Evolutionary conservation across 2,113 vertebrate genomes (phyloP).

Genomic region (Oriolus oriolus): DNA sequence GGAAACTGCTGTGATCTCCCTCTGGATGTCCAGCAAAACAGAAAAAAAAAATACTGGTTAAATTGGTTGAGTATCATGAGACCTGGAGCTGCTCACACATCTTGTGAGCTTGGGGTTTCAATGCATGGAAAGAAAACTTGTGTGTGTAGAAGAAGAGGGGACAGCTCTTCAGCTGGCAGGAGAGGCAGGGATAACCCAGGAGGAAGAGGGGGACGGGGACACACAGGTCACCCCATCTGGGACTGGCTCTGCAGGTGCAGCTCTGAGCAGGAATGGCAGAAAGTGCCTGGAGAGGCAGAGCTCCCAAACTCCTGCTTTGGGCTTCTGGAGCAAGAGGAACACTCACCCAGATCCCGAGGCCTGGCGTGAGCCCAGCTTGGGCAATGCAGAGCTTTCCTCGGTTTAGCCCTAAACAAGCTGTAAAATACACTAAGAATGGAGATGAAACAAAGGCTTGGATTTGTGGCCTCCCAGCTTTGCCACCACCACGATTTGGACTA

Average conservation of each 20-base stretch:
- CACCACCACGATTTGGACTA: background rate
- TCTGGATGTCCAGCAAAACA: background rate
- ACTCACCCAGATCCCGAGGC: background rate
- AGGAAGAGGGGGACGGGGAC: background rate
- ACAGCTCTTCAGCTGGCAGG: background rate
- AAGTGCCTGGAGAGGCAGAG: background rate
- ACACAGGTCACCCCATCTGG: rapidly evolving
- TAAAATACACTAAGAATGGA: background rate
- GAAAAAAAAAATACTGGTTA: background rate
- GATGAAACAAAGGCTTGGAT: background rate
- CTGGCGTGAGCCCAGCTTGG: background rate
- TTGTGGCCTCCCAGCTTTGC: background rate
- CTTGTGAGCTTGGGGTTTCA: background rate
- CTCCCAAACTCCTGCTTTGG: background rate
- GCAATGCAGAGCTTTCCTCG: background rate
- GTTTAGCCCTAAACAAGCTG: background rate
- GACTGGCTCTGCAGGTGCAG: background rate
- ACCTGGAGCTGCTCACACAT: background rate
- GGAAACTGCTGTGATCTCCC: background rate
- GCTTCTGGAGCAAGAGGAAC: background rate
- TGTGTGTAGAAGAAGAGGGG: rapidly evolving
- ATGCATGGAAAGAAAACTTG: rapidly evolving
- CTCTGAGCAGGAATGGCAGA: background rate
- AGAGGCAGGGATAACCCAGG: background rate
- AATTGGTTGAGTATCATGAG: background rate